A percentile compares a stretch with the other conserved stretches of the same genome.
Evolutionary conservation across 2,797 vertebrate genomes (phyloP).

Genomic region (Lacerta bilineata): DNA sequence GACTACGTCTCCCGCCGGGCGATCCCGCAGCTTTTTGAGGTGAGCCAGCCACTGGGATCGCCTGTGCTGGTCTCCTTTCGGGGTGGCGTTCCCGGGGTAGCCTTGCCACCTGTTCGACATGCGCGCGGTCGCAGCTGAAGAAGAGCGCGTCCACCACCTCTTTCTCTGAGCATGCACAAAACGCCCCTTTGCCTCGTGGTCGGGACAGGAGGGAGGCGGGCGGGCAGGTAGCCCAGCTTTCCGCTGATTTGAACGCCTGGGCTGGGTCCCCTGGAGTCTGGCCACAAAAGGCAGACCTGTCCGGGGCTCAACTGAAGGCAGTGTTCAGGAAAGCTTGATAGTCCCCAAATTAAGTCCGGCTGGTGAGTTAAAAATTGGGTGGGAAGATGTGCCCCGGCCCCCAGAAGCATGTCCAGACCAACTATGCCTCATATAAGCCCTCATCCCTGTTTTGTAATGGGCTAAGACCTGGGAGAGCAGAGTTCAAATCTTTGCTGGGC

Average conservation of each 20-base stretch:
- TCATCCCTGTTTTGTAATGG: too few species aligned
- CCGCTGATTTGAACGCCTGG: too few species aligned
- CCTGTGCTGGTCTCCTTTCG: background rate
- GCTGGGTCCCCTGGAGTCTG: too few species aligned
- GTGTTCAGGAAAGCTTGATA: too few species aligned
- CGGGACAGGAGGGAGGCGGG: too few species aligned
- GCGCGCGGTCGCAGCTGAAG: background rate
- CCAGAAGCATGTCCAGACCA: background rate
- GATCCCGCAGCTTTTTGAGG: constrained; percentile 61
- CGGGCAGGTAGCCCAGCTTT: too few species aligned
- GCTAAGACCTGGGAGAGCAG: too few species aligned
- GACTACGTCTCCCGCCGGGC: constrained; percentile 48
- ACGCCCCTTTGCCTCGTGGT: background rate
- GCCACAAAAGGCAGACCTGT: background rate
- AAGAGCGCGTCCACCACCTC: background rate
- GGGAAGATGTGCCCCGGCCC: background rate
- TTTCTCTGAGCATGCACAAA: constrained; percentile 11
- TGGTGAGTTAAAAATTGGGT: too few species aligned
- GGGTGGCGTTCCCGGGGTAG: background rate
- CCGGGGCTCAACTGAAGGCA: background rate
- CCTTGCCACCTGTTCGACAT: background rate
- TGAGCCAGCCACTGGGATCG: background rate
- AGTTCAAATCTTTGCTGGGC: too few species aligned
- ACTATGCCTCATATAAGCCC: too few species aligned
- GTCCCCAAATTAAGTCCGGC: too few species aligned